Percentiles rank a stretch among this genome's conserved stretches.
These are phyloP conservation scores for Choloepus didactylus DNA, from an alignment of 2,797 vertebrate species.

Conservation along the genomic window DNA sequence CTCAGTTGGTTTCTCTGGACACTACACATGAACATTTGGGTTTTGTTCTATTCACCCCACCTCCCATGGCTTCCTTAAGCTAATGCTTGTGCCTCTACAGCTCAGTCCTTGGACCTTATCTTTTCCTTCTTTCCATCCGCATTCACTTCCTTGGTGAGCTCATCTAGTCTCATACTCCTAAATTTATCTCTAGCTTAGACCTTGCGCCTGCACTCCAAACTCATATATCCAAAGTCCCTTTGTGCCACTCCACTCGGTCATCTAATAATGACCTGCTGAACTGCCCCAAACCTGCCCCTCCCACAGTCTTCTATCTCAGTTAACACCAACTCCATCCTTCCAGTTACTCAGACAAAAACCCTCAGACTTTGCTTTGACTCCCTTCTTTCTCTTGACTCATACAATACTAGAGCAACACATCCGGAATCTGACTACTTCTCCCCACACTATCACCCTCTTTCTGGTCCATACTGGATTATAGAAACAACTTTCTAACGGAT, in stretches of 20 bases:
- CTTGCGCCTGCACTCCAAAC: neutral
- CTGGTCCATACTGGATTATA: neutral
- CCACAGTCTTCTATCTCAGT: neutral
- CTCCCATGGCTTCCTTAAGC: neutral
- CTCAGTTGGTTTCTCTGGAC: neutral
- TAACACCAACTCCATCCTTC: neutral
- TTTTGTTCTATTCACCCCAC: neutral
- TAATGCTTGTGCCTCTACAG: neutral
- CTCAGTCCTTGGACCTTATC: neutral
- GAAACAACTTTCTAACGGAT: neutral
- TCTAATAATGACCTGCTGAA: neutral
- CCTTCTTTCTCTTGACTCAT: neutral
- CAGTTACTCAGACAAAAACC: neutral
- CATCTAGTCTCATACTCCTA: neutral
- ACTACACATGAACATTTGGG: neutral
- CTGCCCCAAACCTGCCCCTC: neutral
- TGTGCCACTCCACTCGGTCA: neutral
- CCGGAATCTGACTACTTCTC: neutral
- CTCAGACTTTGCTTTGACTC: neutral
- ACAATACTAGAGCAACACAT: neutral
- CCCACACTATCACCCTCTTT: neutral
- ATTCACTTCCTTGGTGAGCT: neutral
- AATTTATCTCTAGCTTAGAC: conserved; percentile 28
- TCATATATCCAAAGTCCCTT: neutral
- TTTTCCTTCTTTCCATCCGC: neutral